A percentile compares a stretch with the other conserved stretches of the same genome.
Conservation (phyloP, 2,797 vertebrate species). For the Peromyscus melanophrys region DNA sequence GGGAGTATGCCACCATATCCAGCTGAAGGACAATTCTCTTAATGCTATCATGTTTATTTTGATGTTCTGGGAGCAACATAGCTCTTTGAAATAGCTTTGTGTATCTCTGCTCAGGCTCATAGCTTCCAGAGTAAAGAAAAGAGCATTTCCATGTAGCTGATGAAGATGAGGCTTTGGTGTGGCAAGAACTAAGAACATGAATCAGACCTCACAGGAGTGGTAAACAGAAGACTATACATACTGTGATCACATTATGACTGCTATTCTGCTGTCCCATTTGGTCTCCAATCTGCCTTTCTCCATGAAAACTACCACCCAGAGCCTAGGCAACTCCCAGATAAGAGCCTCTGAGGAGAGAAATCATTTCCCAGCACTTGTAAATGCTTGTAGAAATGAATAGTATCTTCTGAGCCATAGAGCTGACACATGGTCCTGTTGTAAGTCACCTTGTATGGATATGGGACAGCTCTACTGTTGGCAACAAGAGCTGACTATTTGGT, state of each 20-base stretch:
- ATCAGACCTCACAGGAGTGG: neutral
- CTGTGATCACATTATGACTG: neutral
- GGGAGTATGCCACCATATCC: neutral
- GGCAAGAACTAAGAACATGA: neutral
- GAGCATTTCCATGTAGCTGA: neutral
- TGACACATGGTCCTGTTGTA: no score
- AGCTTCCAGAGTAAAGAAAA: neutral
- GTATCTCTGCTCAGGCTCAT: neutral
- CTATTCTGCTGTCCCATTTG: neutral
- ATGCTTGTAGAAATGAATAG: neutral
- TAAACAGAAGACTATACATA: neutral
- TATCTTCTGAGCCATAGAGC: neutral
- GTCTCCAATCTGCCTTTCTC: neutral
- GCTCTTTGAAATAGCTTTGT: constrained; percentile 20
- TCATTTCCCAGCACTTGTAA: neutral
- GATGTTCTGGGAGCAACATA: neutral
- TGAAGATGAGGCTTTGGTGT: neutral
- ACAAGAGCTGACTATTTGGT: neutral
- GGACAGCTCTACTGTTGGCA: neutral
- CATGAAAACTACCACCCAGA: neutral
- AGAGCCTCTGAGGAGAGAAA: neutral
- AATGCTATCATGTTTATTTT: neutral
- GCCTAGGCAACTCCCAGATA: neutral
- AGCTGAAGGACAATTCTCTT: neutral
- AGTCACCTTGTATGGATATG: neutral